Evolutionary conservation across 2,797 vertebrate species (phyloP), one percentile per base, ranked within the genome.

Genomic region (Odontamblyopus rebecca): DNA sequence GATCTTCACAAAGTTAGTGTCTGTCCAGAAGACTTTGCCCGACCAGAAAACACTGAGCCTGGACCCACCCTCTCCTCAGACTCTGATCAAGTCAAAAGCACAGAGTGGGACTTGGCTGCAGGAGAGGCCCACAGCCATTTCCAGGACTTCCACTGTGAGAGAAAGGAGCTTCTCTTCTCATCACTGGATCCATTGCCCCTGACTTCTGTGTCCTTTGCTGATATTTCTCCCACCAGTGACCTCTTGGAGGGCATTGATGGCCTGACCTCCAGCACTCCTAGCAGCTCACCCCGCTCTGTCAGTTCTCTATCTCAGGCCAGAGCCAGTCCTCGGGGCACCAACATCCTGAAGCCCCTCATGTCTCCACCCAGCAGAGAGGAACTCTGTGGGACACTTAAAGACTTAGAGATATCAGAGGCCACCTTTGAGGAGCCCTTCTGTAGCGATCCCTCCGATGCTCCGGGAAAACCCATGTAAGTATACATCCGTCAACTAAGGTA

Each of bases 331-430:
- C 93, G 94, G 74, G 93, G 96, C 60, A 85, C 91, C 61, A 95
- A 96, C 84, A 90, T 99, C 71, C 94, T 99, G 82, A 99, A 98
- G 88, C 98, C 98, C 61, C 95, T 99, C 30, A 98, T 99, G 98
- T 99, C 97, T 48, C 97, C 98, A 44, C 98, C 98, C 18, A 98
- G 95, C 80, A 95, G 96, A 54, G 97, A 99, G 73, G 97, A 99
- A 94, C 97, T 99, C 81, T 90, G 97, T 86, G 93, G 94, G 87
- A 97, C 97, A 70, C 90, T 99, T 67, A 79, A 94, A 73, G 95
- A 97, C 86, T 93, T 98, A 74, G 94, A 98, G 81, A 96, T 99
- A 0, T 95, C 97, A 27, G 98, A 98, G 94, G 94, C 95, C 29
- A 85, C 95, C 75, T 98, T 98, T 88, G 95, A 97, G 90, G 98